These are phyloP conservation scores for Chunga burmeisteri DNA, from an alignment of 2,113 vertebrate species.

Conservation along the genomic window DNA sequence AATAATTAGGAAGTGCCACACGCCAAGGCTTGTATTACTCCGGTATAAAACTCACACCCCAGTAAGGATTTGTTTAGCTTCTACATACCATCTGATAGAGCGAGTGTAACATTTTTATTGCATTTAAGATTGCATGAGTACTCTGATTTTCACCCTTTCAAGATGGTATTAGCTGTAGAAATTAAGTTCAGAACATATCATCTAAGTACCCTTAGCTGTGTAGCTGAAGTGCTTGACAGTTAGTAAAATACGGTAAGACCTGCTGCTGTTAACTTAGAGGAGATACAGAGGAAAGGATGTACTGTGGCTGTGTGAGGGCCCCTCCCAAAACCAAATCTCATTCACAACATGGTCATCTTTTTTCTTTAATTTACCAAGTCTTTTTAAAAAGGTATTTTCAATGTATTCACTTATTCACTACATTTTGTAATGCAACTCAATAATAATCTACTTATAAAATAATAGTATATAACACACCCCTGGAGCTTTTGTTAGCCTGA, in stretches of 20 bases:
- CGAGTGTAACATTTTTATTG: neutral
- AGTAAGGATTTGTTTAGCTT: constrained; percentile 10
- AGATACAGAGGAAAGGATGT: neutral
- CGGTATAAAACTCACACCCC: neutral
- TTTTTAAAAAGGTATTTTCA: neutral
- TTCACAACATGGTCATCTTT: neutral
- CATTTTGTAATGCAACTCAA: neutral
- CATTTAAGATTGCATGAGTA: neutral
- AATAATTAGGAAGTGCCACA: constrained; percentile 25
- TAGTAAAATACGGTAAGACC: neutral
- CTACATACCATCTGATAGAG: neutral
- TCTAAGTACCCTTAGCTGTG: neutral
- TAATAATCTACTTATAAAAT: neutral
- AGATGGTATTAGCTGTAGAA: neutral
- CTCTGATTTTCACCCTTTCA: neutral
- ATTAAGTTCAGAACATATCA: neutral
- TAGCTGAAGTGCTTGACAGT: neutral
- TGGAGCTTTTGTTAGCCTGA: constrained; percentile 45
- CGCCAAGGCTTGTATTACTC: constrained; percentile 14
- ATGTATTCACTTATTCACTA: neutral
- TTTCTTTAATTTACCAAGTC: neutral
- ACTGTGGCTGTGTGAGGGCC: neutral
- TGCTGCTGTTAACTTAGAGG: neutral
- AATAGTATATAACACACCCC: neutral
- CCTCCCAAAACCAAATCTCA: neutral